Evolutionary conservation across 1,140 invertebrate species (phyloP), one percentile per base, ranked within the genome.

Genomic region (Drosophila rufa): DNA sequence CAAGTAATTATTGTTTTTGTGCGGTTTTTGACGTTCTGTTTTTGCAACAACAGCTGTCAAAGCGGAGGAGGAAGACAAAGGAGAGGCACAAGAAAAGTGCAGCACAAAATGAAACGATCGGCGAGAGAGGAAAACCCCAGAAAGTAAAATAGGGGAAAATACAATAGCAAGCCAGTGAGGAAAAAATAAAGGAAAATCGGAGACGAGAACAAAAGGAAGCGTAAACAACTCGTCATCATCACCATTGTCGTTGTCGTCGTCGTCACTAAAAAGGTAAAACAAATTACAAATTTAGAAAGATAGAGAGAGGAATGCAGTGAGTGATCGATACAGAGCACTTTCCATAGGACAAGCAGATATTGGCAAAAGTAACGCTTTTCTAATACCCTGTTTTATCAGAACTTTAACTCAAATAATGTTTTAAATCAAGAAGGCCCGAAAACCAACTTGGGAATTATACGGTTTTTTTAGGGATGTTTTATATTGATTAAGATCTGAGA

Each of bases 21-120:
- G 62, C 75, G 51, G 60, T 75, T 75, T 75, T 42, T 58, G 53
- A 56, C 53, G 53, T 56, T 56, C 53, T 56, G 53, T 66, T 33
- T 60, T 66, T 61, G 68, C 62, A 68, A 67, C 67, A 70, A 74
- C 81, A 84, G 78, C 81, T 80, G 75, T 80, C 70, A 69, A 47
- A 71, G 55, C 46, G 56, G 19, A 55, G 50, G 27, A 53, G n/a
- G 58, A 57, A 75, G 45, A 43, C 22, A 75, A 69, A 68, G 46
- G 22, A 73, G 62, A 19, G 60, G 80, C 79, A 67, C 58, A 67
- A 83, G 48, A 84, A 84, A 80, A 83, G 80, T 83, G 80, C 80
- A 80, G 75, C 79, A 66, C 46, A 43, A 62, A 46, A 73, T 50
- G 56, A 70, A 61, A 59, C 61, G 65, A 75, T 75, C 56, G 47